Base-by-base conservation (phyloP, 2,797 vertebrate genomes). In the Nasua narica region DNA sequence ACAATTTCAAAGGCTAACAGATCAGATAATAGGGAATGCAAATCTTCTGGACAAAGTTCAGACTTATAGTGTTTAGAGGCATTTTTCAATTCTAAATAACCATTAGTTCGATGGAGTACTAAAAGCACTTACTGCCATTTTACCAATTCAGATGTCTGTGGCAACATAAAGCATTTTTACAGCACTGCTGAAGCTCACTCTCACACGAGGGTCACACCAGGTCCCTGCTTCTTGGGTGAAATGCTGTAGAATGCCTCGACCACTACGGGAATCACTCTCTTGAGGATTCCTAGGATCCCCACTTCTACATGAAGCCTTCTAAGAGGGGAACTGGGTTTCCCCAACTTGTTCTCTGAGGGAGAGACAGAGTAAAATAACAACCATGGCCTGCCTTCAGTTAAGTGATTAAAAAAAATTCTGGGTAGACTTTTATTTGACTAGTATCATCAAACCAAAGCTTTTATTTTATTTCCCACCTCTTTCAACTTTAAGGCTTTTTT, bases 31-130 rank as follows among this genome's bases (percentile, higher is more conserved):
- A 97, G 96, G 92, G 96, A 97, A 98, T 90, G 98, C 98, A 98
- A 98, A 98, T 98, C 97, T 98, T 98, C 97, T 98, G 97, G 98
- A 98, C 98, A 97, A 97, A 96, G 95, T 98, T 98, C 98, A 98
- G 98, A 98, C 96, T 98, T 93, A 54, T 0, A 96, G 97, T 96
- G 96, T 98, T 98, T 97, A 97, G 93, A 98, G 95, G 83, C 97
- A 98, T 98, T 98, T 98, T 98, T 98, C 97, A 98, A 98, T 95
- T 96, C 93, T 96, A 96, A 97, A 98, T 96, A 97, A 96, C 88
- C 70, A 69, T 97, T 96, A 98, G 96, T 94, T 96, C 83, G 86
- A 97, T 50, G 90, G 96, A 97, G 96, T 95, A 98, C 97, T 46
- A 96, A 98, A 98, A 97, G 97, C 95, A 98, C 97, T 98, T 96